Conservation (phyloP, 2,797 vertebrate genomes). For the Hydrolagus colliei region DNA sequence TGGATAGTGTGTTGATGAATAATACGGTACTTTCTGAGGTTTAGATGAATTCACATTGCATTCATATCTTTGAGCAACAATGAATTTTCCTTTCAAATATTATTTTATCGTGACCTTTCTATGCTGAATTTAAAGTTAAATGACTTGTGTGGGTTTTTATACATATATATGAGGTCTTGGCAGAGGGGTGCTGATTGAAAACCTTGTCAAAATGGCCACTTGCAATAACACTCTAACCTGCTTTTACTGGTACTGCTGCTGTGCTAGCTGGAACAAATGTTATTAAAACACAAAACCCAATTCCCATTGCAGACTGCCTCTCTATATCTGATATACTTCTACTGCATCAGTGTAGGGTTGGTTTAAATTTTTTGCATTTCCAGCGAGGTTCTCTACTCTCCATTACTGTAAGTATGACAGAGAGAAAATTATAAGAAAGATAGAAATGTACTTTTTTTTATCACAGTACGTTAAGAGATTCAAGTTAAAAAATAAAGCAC, state of each 20-base stretch:
- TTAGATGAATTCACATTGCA: not conserved
- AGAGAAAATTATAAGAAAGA: not conserved
- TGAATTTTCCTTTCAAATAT: constrained; percentile 30
- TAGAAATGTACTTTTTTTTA: not conserved
- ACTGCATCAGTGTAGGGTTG: not conserved
- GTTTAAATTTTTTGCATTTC: constrained; percentile 1
- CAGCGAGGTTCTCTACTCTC: not conserved
- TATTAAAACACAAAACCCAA: constrained; percentile 21
- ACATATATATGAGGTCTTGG: constrained; percentile 23
- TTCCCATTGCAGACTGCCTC: constrained; percentile 11
- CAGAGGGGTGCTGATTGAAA: constrained; percentile 27
- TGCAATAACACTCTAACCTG: constrained; percentile 28
- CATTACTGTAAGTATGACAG: not conserved
- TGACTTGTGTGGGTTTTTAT: constrained; percentile 30
- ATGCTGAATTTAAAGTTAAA: constrained; percentile 26
- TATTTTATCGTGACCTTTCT: constrained; percentile 19
- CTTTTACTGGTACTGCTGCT: constrained; percentile 16
- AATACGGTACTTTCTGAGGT: not conserved
- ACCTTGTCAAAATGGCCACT: constrained; percentile 30
- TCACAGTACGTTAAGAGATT: not conserved
- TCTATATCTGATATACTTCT: not conserved
- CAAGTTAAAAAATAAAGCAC: not conserved
- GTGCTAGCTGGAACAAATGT: constrained; percentile 22
- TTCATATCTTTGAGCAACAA: constrained; percentile 22
- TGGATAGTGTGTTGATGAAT: not conserved